Evolutionary conservation across 2,888 invertebrate genomes (phyloP).

Genomic region (Phyllotreta cruciferae): DNA sequence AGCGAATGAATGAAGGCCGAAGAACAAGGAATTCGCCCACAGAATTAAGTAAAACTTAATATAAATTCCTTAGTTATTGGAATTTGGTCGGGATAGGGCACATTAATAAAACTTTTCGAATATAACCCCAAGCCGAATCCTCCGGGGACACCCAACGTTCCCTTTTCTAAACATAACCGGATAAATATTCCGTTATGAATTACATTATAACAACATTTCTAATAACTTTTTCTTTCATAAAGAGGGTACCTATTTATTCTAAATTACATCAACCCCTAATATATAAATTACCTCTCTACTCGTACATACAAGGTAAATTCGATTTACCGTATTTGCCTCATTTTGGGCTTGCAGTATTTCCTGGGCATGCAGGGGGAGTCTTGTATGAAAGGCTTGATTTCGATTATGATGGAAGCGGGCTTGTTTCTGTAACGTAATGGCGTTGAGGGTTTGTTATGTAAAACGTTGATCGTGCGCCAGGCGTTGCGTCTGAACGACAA

Average conservation of each 20-base stretch:
- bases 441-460: too few species aligned
- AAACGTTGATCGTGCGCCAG: too few species aligned
- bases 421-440: conserved; percentile 1
- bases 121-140: conserved; percentile 11
- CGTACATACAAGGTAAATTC: too few species aligned
- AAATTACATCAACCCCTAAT: too few species aligned
- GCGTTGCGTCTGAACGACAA: background rate
- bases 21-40: conserved; percentile 38
- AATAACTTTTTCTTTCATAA: too few species aligned
- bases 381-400: conserved; percentile 7
- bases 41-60: conserved; percentile 54
- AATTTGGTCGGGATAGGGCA: conserved; percentile 44
- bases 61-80: conserved; percentile 55
- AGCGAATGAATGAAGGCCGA: conserved; percentile 21
- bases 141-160: conserved; percentile 21
- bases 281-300: too few species aligned
- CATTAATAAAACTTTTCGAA: conserved; percentile 34
- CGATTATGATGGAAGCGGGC: background rate
- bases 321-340: background rate
- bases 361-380: conserved; percentile 1
- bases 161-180: conserved; percentile 6
- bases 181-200: conserved; percentile 5
- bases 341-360: background rate
- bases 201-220: background rate
- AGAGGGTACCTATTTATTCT: too few species aligned